Percentiles rank a stretch among this genome's conserved stretches.
Evolutionary conservation across 1,140 invertebrate genomes (phyloP).

Genomic region (Bombus turneri): DNA sequence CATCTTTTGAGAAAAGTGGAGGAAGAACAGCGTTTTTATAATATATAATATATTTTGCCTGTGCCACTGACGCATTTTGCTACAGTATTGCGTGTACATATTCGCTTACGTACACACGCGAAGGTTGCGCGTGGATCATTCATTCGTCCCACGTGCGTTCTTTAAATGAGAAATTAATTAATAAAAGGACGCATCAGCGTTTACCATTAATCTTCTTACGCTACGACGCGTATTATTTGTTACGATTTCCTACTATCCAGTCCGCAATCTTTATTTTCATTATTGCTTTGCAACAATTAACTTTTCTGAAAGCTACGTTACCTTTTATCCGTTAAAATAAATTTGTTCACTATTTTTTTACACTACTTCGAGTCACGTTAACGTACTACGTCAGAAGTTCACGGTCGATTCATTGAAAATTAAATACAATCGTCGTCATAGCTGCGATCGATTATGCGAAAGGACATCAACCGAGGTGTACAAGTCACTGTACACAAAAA

Average conservation of each 20-base stretch:
- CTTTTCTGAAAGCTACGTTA: neutral
- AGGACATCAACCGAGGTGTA: neutral
- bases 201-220: slow-evolving; percentile 27
- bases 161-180: slow-evolving; percentile 44
- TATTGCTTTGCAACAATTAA: neutral
- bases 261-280: neutral
- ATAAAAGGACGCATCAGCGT: slow-evolving; percentile 21
- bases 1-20: neutral
- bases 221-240: neutral
- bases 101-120: neutral
- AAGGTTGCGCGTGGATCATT: slow-evolving; percentile 27
- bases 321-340: neutral
- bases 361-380: neutral
- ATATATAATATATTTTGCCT: slow-evolving; percentile 14
- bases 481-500: neutral
- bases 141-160: slow-evolving; percentile 18
- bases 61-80: neutral
- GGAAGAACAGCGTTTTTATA: neutral
- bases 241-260: neutral
- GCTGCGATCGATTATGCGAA: neutral
- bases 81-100: neutral
- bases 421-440: neutral
- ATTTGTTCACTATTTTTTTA: neutral
- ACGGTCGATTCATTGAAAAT: slow-evolving; percentile 10
- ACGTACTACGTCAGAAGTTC: neutral